Conservation (phyloP, 2,888 invertebrate species). For the Tinea semifulvella region DNA sequence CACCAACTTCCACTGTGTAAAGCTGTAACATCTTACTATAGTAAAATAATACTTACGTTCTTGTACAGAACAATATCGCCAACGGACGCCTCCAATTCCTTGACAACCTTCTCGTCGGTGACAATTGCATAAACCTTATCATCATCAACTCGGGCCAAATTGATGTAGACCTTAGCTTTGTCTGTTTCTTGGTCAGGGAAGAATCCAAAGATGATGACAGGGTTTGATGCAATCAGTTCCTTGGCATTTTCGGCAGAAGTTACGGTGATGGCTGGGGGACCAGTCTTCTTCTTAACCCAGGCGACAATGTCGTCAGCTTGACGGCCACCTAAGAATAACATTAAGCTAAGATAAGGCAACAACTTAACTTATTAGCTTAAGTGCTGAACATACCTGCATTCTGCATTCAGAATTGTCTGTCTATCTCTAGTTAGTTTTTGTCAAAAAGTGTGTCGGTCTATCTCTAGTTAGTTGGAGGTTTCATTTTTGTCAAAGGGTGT, state of each 20-base stretch:
- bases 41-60: constrained; percentile 73
- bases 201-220: constrained; percentile 90
- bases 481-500: too few species aligned
- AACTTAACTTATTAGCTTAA: too few species aligned
- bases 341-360: too few species aligned
- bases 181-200: constrained; percentile 83
- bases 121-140: constrained; percentile 91
- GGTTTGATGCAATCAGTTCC: constrained; percentile 79
- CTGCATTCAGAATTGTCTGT: background rate
- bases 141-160: constrained; percentile 83
- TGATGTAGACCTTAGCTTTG: constrained; percentile 84
- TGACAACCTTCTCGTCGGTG: constrained; percentile 77
- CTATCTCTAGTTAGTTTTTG: too few species aligned
- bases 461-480: too few species aligned
- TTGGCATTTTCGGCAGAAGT: constrained; percentile 82
- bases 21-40: too few species aligned
- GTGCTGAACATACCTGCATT: too few species aligned
- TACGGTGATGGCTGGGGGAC: constrained; percentile 89
- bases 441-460: too few species aligned
- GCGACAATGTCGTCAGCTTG: constrained; percentile 90
- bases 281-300: constrained; percentile 97
- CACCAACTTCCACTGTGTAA: too few species aligned
- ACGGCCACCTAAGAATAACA: constrained; percentile 87
- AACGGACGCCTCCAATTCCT: constrained; percentile 81
- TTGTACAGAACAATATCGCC: constrained; percentile 90